phyloP scores from a whole-genome alignment of 2,113 vertebrate species.

The Urocolius indicus region DNA sequence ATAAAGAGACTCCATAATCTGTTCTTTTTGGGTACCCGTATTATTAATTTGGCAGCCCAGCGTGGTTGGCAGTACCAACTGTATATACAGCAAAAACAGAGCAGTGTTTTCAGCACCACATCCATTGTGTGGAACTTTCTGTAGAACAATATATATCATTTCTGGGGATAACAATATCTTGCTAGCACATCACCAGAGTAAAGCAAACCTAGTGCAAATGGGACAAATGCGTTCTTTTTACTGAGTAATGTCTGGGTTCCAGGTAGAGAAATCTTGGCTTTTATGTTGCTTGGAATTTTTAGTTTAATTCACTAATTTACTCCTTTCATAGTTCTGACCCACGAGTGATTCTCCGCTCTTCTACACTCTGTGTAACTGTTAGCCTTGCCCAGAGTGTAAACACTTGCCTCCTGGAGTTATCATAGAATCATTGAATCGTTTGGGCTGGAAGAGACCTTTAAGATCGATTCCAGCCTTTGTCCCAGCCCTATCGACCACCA shows the following conservation, averaged over 20 bases:
- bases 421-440: too few relatives aligned
- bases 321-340: background rate
- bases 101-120: background rate
- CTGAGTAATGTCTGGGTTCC: background rate
- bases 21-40: background rate
- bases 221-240: background rate
- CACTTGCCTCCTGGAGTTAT: background rate
- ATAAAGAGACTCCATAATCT: background rate
- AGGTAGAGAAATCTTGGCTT: background rate
- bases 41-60: background rate
- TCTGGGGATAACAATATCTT: background rate
- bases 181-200: background rate
- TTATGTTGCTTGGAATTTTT: background rate
- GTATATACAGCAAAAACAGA: background rate
- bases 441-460: too few relatives aligned
- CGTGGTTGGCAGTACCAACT: background rate
- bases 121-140: background rate
- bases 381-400: background rate
- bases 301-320: constrained; percentile 41
- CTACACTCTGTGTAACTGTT: background rate
- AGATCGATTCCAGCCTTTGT: too few relatives aligned
- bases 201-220: background rate
- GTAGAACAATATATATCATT: too few relatives aligned
- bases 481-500: too few relatives aligned
- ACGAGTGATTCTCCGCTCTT: background rate